A percentile compares a stretch with the other conserved stretches of the same genome.
These are phyloP conservation scores for Rhodeus uyekii DNA, from an alignment of 2,797 vertebrate species.

Conservation along the genomic window DNA sequence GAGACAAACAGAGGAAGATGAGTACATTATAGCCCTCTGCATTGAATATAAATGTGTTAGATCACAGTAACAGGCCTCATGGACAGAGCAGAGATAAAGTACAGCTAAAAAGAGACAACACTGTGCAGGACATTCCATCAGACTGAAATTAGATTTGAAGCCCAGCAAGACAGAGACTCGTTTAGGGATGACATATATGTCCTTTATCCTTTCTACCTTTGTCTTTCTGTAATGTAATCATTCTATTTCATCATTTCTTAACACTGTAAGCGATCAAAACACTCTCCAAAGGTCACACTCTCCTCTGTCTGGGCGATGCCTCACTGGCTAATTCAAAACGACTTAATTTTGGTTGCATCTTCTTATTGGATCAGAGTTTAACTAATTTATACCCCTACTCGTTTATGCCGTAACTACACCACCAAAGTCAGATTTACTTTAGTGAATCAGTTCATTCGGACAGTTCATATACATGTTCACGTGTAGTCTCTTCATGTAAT, in stretches of 20 bases:
- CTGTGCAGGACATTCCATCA: conserved; percentile 36
- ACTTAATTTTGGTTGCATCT: not conserved
- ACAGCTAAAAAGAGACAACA: conserved; percentile 11
- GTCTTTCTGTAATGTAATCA: conserved; percentile 29
- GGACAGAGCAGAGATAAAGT: conserved; percentile 26
- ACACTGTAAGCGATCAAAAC: not conserved
- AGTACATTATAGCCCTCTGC: conserved; percentile 5
- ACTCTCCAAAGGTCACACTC: not conserved
- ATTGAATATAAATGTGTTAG: conserved; percentile 26
- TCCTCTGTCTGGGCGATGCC: not conserved
- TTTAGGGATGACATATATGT: conserved; percentile 40
- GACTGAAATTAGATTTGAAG: conserved; percentile 33
- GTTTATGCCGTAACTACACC: not conserved
- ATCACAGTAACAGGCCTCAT: conserved; percentile 42
- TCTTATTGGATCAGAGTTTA: not conserved
- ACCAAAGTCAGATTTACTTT: not conserved
- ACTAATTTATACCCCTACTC: no score
- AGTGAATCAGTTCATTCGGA: not conserved
- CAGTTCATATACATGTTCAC: not conserved
- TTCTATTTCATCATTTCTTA: conserved; percentile 35
- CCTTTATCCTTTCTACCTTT: conserved; percentile 21
- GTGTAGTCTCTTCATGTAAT: not conserved
- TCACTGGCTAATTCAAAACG: not conserved
- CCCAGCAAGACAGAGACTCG: conserved; percentile 21
- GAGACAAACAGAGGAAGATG: conserved; percentile 11